Base-by-base conservation (phyloP, 1,140 invertebrate genomes). In the Tetragnatha versicolor region DNA sequence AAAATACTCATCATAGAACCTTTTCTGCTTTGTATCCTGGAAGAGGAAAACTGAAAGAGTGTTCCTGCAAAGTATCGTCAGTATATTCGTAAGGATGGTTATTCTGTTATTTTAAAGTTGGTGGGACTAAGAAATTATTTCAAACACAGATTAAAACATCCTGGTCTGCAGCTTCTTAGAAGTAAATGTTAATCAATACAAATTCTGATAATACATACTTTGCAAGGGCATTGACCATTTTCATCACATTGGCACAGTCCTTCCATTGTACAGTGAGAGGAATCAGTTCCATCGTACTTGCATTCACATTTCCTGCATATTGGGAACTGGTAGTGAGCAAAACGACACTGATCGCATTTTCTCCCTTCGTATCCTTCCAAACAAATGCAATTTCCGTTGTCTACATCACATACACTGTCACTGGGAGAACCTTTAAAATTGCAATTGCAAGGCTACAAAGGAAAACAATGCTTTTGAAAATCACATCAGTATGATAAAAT, bases 261-360 rank as follows among this genome's bases (percentile, higher is more conserved):
- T 75, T 70, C 86, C 47, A 87, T 84, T 51, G 86, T 84, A 82
- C 92, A 93, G 29, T 88, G 86, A 3, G 86, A 86, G 1, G 87
- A 85, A 20, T 89, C 84, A 0, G 92, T 93, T 35, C 94, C 94
- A 0, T 90, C 88, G 0, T 84, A 51, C 82, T 92, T 86, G 84
- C 96, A 98, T 58, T 90, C 89, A 84, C 96, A 98, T 10, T 90
- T 90, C 35, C 90, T 87, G 85, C 98, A 99, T 37, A 90, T 89
- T 0, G 96, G 95, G 86, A 94, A 97, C 10, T 94, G 94, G 85
- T 92, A 97, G 85, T 93, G 94, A 0, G 95, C 96, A 47, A 89
- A 87, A 47, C 84, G 80, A 84, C 98, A 99, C 20, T 86, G 87
- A 75, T 94, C 90, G 85, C 97, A 99, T 61, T 90, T 89, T 3